Evolutionary conservation across 2,113 vertebrate species (phyloP), one percentile per base, ranked within the genome.

Genomic region (Tympanuchus pallidicinctus): DNA sequence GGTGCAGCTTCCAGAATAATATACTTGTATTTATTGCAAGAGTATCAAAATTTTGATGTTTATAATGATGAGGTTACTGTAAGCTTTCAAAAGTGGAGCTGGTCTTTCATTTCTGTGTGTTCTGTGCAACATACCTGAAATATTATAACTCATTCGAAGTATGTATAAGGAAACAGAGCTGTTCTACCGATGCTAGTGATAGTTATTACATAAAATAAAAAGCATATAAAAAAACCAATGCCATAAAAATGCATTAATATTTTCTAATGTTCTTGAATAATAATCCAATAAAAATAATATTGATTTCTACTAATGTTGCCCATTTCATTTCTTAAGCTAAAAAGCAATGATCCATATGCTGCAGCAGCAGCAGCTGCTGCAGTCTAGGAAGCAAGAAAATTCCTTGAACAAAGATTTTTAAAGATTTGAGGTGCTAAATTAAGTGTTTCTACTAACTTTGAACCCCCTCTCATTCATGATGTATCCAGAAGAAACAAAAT

Each of bases 251-350:
- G 32, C 15, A 45, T 69, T 65, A 91, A 59, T 87, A 82, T 89
- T 86, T 93, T 89, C 28, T 91, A 80, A 91, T 79, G 15, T 45
- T 89, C 59, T 82, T 94, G 52, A 94, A 72, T 87, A 96, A 85
- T 42, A 87, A 71, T 91, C 38, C 80, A 87, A 93, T 91, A 92
- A 87, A 95, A 74, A 70, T 85, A 87, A 87, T 92, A 70, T 63
- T 79, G 78, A 38, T 85, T 94, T 89, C 40, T 77, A 76, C 45
- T 89, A 76, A 79, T 47, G 14, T 30, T 20, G 2, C 14, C 21
- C 72, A 91, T 87, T 92, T 92, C 13, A 40, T 89, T 71, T 84
- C n/a, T 59, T 59, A 1, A 45, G 6, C 42, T 96, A 73, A 91
- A 95, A 95, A 82, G 38, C 64, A 93, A 77, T 64, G 71, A 82